Evolutionary conservation across 2,797 vertebrate species (phyloP).

Genomic region (Lithobates sylvaticus): DNA sequence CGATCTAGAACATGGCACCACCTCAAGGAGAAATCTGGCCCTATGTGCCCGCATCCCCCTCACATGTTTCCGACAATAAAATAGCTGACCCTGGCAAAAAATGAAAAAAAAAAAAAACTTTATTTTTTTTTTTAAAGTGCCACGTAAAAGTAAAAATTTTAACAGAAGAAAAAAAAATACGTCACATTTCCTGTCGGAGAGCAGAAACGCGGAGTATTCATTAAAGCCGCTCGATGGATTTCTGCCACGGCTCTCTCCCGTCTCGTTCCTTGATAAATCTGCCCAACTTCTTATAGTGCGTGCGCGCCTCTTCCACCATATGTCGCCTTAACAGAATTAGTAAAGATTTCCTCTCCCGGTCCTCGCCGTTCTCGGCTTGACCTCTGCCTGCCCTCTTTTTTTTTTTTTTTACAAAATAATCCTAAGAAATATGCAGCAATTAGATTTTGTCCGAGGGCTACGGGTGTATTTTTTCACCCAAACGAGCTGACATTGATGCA

Average conservation of each 20-base stretch:
- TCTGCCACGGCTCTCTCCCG: conserved; percentile 20
- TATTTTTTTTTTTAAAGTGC: too few species aligned
- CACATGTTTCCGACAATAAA: too few species aligned
- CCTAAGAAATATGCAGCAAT: conserved; percentile 66
- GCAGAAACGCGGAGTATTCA: conserved; percentile 32
- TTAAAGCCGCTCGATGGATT: conserved; percentile 32
- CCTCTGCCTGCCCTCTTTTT: conserved; percentile 23
- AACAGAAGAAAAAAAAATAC: not conserved
- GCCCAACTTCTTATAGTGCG: conserved; percentile 30
- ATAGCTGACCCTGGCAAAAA: too few species aligned
- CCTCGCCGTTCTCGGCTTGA: conserved; percentile 45
- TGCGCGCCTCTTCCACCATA: conserved; percentile 45
- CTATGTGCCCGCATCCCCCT: too few species aligned
- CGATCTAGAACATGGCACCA: too few species aligned
- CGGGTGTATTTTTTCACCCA: conserved; percentile 66
- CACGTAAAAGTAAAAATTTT: not conserved
- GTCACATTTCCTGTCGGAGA: not conserved
- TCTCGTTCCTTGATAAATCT: conserved; percentile 49
- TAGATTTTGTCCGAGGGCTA: conserved; percentile 68
- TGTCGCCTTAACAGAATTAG: conserved; percentile 52
- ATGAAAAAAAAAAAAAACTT: too few species aligned
- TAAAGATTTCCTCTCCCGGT: conserved; percentile 53
- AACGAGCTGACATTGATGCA: conserved; percentile 65
- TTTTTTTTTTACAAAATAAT: conserved; percentile 42
- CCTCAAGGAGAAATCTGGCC: too few species aligned